Evolutionary conservation across 2,888 invertebrate species (phyloP).

Genomic region (Latheticus oryzae): DNA sequence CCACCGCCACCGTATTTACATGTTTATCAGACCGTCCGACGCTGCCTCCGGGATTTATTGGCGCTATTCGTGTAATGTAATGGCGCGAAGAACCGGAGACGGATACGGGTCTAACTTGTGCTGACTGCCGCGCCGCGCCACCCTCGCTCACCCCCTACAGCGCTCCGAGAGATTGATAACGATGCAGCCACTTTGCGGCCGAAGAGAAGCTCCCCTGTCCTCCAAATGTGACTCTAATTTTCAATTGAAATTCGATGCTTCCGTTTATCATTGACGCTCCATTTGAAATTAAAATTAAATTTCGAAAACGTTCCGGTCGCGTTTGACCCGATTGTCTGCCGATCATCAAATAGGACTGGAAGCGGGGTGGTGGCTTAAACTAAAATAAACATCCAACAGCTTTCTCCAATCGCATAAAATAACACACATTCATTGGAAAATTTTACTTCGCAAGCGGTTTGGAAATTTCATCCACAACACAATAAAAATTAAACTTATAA

Average conservation of each 20-base stretch:
- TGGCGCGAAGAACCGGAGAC: constrained; percentile 61
- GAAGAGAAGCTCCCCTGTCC: constrained; percentile 27
- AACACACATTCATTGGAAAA: no score
- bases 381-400: not conserved
- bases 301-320: constrained; percentile 7
- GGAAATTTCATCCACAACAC: no score
- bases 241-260: constrained; percentile 35
- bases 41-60: constrained; percentile 59
- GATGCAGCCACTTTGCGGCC: constrained; percentile 44
- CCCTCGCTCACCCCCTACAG: constrained; percentile 19
- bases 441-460: no score
- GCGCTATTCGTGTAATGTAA: constrained; percentile 59
- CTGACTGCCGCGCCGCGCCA: constrained; percentile 40
- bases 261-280: constrained; percentile 33
- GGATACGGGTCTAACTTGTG: constrained; percentile 56
- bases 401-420: no score
- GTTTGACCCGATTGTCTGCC: constrained; percentile 9
- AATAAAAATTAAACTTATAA: no score
- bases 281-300: constrained; percentile 31
- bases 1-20: constrained; percentile 57
- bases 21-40: constrained; percentile 61
- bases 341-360: no score
- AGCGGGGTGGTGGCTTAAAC: no score
- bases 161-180: constrained; percentile 40
- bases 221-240: constrained; percentile 36